These are phyloP conservation scores for Panopea generosa DNA, from an alignment of 2,888 invertebrate genomes.

Conservation along the genomic window DNA sequence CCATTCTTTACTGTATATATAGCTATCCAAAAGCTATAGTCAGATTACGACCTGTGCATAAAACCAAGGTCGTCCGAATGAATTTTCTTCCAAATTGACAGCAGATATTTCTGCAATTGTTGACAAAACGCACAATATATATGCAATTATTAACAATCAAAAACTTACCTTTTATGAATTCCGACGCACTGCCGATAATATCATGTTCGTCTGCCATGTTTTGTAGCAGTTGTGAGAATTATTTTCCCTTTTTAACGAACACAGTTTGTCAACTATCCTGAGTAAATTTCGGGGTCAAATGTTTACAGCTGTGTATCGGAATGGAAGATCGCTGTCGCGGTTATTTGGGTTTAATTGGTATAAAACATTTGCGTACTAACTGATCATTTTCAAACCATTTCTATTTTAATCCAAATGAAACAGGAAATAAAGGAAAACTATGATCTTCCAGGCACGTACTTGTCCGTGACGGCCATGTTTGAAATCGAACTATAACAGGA, in stretches of 20 bases:
- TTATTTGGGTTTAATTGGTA: too few species aligned
- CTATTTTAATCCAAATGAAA: constrained; percentile 1
- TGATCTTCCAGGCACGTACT: constrained; percentile 35
- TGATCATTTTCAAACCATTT: too few species aligned
- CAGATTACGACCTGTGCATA: too few species aligned
- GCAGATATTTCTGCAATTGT: too few species aligned
- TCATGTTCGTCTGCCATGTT: constrained; percentile 84
- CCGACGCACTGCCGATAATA: constrained; percentile 85
- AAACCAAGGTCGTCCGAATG: constrained; percentile 33
- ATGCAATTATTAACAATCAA: not conserved
- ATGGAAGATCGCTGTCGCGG: too few species aligned
- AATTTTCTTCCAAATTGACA: too few species aligned
- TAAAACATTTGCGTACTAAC: too few species aligned
- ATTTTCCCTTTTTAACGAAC: not conserved
- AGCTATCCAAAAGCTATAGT: too few species aligned
- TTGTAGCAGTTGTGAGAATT: constrained; percentile 29
- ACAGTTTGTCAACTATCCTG: not conserved
- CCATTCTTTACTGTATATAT: too few species aligned
- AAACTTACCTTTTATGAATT: constrained; percentile 84
- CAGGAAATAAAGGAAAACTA: constrained; percentile 24
- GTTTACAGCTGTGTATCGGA: too few species aligned
- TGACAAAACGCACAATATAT: too few species aligned
- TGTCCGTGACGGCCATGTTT: constrained; percentile 81
- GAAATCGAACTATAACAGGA: constrained; percentile 68
- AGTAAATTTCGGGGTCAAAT: too few species aligned